A percentile compares a stretch with the other conserved stretches of the same genome.
Evolutionary conservation across 1,140 invertebrate genomes (phyloP).

Genomic region (Parasteatoda tepidariorum): DNA sequence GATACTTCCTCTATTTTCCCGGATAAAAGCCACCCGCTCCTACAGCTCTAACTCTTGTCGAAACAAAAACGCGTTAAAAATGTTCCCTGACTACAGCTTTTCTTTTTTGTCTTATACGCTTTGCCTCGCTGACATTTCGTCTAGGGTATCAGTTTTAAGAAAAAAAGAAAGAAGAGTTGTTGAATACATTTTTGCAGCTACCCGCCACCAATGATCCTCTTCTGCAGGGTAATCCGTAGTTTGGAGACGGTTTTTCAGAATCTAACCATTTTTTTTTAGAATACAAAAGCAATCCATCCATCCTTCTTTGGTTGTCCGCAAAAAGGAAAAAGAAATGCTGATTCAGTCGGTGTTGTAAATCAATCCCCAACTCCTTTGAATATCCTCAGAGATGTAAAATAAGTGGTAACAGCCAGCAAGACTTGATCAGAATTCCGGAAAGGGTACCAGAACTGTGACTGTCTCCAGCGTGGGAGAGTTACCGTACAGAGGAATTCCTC

Average conservation of each 20-base stretch:
- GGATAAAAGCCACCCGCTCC: constrained; percentile 8
- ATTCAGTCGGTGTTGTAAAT: constrained; percentile 50
- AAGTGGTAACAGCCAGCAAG: constrained; percentile 34
- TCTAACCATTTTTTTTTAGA: too few relatives aligned
- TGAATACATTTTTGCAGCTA: constrained; percentile 32
- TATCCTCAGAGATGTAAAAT: constrained; percentile 52
- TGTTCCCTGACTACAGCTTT: background rate
- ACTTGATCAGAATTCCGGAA: constrained; percentile 53
- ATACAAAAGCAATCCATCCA: constrained; percentile 54
- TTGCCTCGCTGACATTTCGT: background rate
- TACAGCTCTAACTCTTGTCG: background rate
- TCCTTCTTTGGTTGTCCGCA: constrained; percentile 18
- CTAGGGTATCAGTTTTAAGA: background rate
- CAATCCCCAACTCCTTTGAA: constrained; percentile 52
- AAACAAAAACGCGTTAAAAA: background rate
- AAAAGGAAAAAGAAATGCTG: constrained; percentile 32
- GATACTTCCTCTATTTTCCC: constrained; percentile 30
- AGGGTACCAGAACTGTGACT: constrained; percentile 12
- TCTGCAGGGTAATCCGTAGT: constrained; percentile 35
- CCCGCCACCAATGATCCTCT: constrained; percentile 24
- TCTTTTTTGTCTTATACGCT: background rate
- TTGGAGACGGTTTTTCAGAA: constrained; percentile 28
- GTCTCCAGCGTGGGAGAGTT: constrained; percentile 16
- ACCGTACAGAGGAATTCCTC: constrained; percentile 47
- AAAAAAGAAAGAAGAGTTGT: constrained; percentile 23